Base-by-base conservation (phyloP, 2,797 vertebrate genomes). In the Sebastes miniatus region DNA sequence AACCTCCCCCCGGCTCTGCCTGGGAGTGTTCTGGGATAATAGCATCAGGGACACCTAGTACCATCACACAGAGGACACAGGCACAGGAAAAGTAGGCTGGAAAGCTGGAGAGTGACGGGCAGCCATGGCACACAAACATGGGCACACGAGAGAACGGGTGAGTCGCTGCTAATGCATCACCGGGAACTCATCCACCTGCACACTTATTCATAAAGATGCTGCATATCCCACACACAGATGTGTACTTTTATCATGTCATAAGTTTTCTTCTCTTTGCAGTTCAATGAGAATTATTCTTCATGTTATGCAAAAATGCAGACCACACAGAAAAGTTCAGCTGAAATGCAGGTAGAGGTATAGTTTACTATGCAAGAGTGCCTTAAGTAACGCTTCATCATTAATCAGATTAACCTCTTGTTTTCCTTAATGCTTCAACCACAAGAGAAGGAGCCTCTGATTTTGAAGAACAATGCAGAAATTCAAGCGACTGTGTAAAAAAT, bases 11-110 rank as follows among this genome's bases (percentile, higher is more conserved):
- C n/a, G 64, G 86, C 87, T 87, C 80, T 88, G 91, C 88, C 93
- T 94, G 94, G 94, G 94, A 94, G 92, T 91, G 94, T 93, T 92
- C 89, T 89, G 87, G 90, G 91, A 93, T 94, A 93, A 93, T 93
- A 93, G 87, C 91, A 93, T 92, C 91, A 92, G 92, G 91, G 92
- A 93, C 93, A 93, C 91, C 89, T 92, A 89, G 93, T 92, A 88
- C 88, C 90, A 93, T 93, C 91, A 87, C 79, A 88, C 84, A 91
- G 88, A 92, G 87, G 90, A 93, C 86, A 92, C 79, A 87, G 91
- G 77, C 85, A 85, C 86, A 83, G 88, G 68, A 79, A 50, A 92
- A 80, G 83, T 85, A 83, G 79, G 79, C 80, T 88, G 87, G 87
- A 73, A 77, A 88, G 76, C 77, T 83, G 88, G 71, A 90, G 80